Percentiles rank a stretch among this genome's conserved stretches.
These are phyloP conservation scores for Zosterops hypoxanthus DNA, from an alignment of 2,113 vertebrate species.

Conservation along the genomic window DNA sequence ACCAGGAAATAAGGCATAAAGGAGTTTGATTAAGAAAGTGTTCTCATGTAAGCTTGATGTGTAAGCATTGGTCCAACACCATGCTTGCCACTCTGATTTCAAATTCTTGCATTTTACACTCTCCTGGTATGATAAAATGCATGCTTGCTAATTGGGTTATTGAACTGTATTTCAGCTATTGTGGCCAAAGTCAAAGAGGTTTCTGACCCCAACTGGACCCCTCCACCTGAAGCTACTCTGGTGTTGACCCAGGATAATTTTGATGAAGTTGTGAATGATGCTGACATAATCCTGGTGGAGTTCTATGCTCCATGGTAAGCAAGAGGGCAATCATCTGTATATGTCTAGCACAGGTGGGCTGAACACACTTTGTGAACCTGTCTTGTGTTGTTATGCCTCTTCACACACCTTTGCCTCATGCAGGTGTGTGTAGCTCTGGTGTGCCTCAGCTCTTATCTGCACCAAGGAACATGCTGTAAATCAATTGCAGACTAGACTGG, in stretches of 20 bases:
- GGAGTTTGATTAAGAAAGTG: not conserved
- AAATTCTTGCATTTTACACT: not conserved
- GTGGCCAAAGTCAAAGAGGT: conserved; percentile 89
- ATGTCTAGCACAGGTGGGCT: not conserved
- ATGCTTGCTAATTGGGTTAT: not conserved
- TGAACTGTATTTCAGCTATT: conserved; percentile 81
- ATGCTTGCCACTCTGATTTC: not conserved
- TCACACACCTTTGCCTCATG: not conserved
- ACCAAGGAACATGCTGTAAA: fast-evolving
- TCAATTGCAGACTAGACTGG: not conserved
- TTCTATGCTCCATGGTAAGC: conserved; percentile 98
- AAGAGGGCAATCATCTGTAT: not conserved
- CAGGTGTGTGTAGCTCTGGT: not conserved
- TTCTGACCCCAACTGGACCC: conserved; percentile 89
- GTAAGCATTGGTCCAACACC: not conserved
- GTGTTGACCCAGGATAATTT: conserved; percentile 94
- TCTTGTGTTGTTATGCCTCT: not conserved
- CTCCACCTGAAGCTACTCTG: conserved; percentile 90
- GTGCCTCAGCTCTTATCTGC: not conserved
- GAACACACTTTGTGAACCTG: not conserved
- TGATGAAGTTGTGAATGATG: conserved; percentile 84
- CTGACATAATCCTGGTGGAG: conserved; percentile 96
- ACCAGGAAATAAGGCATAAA: not conserved
- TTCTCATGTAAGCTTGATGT: not conserved
- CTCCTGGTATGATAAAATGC: not conserved